Percentiles rank a stretch among this genome's conserved stretches.
These are phyloP conservation scores for Diorhabda sublineata DNA, from an alignment of 1,140 invertebrate species.

Conservation along the genomic window DNA sequence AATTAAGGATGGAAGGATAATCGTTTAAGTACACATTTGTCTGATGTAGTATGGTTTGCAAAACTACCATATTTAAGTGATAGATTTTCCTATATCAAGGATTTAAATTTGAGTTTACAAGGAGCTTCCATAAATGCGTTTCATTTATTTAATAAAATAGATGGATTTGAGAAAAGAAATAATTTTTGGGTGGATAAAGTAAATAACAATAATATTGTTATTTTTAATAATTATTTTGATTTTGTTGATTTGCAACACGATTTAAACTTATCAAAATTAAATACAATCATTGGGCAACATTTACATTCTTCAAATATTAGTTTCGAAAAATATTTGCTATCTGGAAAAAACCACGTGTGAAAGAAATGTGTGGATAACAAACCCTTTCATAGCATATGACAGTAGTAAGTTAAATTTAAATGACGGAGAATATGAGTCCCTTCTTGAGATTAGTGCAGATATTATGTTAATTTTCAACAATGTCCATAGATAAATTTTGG, in stretches of 20 bases:
- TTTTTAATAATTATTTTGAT: no score
- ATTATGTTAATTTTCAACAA: conserved; percentile 8
- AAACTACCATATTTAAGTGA: not conserved
- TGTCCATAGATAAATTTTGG: not conserved
- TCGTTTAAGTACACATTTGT: not conserved
- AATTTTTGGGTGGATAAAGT: no score
- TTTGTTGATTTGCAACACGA: no score
- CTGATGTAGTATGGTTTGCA: conserved; percentile 1
- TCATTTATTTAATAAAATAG: conserved; percentile 12
- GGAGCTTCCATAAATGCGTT: conserved; percentile 13
- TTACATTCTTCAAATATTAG: no score
- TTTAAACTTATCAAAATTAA: not conserved
- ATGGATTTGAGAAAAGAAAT: conserved; percentile 7
- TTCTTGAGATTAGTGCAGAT: conserved; percentile 7
- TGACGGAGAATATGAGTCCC: not conserved
- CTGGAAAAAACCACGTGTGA: no score
- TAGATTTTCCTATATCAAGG: conserved; percentile 1
- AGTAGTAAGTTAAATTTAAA: no score
- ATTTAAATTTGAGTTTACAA: conserved; percentile 10
- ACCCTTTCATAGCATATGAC: no score
- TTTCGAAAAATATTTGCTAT: no score
- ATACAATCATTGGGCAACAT: no score
- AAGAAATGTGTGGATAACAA: no score
- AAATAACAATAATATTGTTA: no score
- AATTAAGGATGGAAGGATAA: not conserved